phyloP scores from a whole-genome alignment of 2,797 vertebrate genomes.

The Lepus oiostolus region DNA sequence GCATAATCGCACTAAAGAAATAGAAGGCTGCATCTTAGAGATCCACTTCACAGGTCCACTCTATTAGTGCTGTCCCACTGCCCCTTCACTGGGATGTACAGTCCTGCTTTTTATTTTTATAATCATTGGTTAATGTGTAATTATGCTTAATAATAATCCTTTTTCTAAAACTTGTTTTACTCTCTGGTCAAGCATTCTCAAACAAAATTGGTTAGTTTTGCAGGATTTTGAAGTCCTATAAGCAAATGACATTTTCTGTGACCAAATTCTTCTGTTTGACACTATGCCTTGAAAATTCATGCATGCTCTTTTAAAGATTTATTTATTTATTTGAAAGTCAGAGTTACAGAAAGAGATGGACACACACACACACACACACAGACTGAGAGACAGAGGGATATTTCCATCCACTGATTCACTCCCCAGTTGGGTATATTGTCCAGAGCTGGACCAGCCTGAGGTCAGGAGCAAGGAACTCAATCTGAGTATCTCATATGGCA shows the following conservation, averaged over 20 bases:
- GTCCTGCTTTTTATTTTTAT: conserved; percentile 30
- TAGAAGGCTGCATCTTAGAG: not conserved
- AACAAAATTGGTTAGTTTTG: not conserved
- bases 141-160: not conserved
- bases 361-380: too few relatives aligned
- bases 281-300: not conserved
- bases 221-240: not conserved
- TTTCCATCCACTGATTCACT: too few relatives aligned
- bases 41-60: not conserved
- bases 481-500: too few relatives aligned
- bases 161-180: conserved; percentile 16
- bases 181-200: conserved; percentile 4
- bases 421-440: too few relatives aligned
- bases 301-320: not conserved
- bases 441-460: too few relatives aligned
- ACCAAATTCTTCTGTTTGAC: not conserved
- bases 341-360: too few relatives aligned
- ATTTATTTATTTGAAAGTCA: too few relatives aligned
- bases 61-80: not conserved
- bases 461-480: too few relatives aligned
- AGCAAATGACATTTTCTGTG: not conserved
- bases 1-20: not conserved
- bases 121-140: conserved; percentile 25
- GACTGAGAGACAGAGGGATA: too few relatives aligned
- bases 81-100: not conserved